These are phyloP conservation scores for Acronicta psi DNA, from an alignment of 2,888 invertebrate genomes.

Conservation along the genomic window DNA sequence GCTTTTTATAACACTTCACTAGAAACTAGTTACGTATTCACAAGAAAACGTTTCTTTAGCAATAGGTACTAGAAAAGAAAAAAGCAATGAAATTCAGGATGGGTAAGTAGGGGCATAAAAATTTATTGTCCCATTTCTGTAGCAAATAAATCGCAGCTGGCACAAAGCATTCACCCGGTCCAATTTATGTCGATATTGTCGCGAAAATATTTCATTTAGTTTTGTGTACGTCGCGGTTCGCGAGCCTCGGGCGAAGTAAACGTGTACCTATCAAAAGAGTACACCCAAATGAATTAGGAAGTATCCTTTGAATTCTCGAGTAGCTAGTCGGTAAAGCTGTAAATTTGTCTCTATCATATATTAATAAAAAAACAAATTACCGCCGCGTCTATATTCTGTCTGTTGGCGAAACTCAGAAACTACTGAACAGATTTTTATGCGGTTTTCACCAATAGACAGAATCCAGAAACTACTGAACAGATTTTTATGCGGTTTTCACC, in stretches of 20 bases:
- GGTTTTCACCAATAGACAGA: too few species aligned
- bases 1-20: too few species aligned
- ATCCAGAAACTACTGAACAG: too few species aligned
- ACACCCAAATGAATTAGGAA: conserved; percentile 17
- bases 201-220: conserved; percentile 62
- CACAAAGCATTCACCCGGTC: conserved; percentile 60
- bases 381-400: too few species aligned
- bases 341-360: too few species aligned
- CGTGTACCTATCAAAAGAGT: conserved; percentile 8
- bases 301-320: conserved; percentile 13
- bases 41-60: background rate
- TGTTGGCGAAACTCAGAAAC: too few species aligned
- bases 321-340: too few species aligned
- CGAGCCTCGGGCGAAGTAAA: conserved; percentile 8
- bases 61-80: background rate
- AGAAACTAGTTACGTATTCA: background rate
- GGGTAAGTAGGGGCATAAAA: conserved; percentile 58
- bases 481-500: too few species aligned
- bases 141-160: conserved; percentile 69
- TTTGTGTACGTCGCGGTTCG: conserved; percentile 24
- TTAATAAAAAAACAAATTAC: too few species aligned
- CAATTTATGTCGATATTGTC: conserved; percentile 72
- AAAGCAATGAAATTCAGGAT: conserved; percentile 41
- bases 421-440: too few species aligned
- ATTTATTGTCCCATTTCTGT: conserved; percentile 64